Conservation (phyloP, 2,113 vertebrate species). For the Menidia beryllina region DNA sequence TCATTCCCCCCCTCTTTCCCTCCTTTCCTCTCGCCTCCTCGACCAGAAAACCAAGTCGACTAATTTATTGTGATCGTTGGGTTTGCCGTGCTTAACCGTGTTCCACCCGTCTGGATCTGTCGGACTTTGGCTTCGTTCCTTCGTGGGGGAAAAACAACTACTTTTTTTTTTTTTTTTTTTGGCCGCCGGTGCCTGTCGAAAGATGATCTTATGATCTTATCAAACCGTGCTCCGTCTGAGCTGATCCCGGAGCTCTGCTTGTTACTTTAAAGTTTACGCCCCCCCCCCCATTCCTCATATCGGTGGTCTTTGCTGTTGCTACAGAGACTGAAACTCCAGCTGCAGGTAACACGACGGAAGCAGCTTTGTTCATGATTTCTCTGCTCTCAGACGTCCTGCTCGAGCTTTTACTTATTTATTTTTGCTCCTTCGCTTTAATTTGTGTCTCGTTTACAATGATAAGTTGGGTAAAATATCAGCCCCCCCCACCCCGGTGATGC, state of each 20-base stretch:
- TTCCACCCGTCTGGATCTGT: constrained; percentile 34
- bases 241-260: constrained; percentile 24
- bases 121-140: constrained; percentile 19
- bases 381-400: constrained; percentile 19
- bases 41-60: constrained; percentile 39
- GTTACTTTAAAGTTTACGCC: constrained; percentile 21
- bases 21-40: constrained; percentile 38
- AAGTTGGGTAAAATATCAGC: constrained; percentile 15
- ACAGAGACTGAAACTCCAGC: constrained; percentile 14
- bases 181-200: constrained; percentile 66
- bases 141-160: constrained; percentile 16
- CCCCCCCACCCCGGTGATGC: constrained; percentile 28
- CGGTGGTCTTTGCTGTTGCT: not conserved
- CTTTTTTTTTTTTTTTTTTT: too few relatives aligned
- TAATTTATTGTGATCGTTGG: constrained; percentile 75
- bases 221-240: constrained; percentile 11
- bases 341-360: constrained; percentile 30
- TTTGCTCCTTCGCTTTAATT: constrained; percentile 47
- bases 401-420: constrained; percentile 68
- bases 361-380: constrained; percentile 10
- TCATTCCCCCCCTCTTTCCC: constrained; percentile 40
- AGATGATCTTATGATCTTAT: constrained; percentile 30
- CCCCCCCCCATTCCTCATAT: not conserved
- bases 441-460: constrained; percentile 55
- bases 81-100: constrained; percentile 39